These are phyloP conservation scores for Zaprionus tsacasi DNA, from an alignment of 1,140 invertebrate genomes.

Conservation along the genomic window DNA sequence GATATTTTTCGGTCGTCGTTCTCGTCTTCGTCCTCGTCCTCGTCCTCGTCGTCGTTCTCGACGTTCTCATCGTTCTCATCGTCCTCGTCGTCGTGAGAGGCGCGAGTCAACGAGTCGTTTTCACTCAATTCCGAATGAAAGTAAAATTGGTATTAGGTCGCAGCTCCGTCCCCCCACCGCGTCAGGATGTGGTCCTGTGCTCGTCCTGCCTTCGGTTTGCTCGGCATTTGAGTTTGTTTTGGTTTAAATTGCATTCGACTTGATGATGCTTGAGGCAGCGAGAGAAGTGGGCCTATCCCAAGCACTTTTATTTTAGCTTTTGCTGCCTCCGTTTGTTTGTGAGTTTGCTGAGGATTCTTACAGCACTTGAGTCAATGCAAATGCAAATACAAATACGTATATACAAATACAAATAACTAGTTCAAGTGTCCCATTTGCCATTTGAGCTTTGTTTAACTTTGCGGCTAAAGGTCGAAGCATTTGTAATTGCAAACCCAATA, in stretches of 20 bases:
- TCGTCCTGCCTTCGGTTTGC: slow-evolving; percentile 19
- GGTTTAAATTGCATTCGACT: slow-evolving; percentile 78
- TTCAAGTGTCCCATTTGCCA: slow-evolving; percentile 29
- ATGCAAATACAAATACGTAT: slow-evolving; percentile 37
- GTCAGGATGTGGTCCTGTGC: slow-evolving; percentile 7
- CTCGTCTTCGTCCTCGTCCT: slow-evolving; percentile 16
- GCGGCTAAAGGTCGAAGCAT: not conserved
- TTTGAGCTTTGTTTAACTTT: slow-evolving; percentile 25
- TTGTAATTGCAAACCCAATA: not conserved
- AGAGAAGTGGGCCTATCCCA: slow-evolving; percentile 77
- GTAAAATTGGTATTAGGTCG: slow-evolving; percentile 58
- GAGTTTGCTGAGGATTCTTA: slow-evolving; percentile 37
- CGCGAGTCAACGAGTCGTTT: slow-evolving; percentile 52
- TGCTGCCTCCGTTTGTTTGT: slow-evolving; percentile 26
- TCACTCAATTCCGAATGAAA: slow-evolving; percentile 80
- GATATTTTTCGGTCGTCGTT: slow-evolving; percentile 31
- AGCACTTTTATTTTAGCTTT: slow-evolving; percentile 64
- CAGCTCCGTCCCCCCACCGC: not conserved
- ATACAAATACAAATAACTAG: slow-evolving; percentile 47
- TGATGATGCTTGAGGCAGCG: slow-evolving; percentile 53
- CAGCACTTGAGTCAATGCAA: slow-evolving; percentile 51
- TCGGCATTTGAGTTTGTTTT: slow-evolving; percentile 79
- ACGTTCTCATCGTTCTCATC: not conserved
- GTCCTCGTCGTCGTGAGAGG: not conserved
- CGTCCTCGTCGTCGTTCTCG: not conserved